Conservation (phyloP, 2,888 invertebrate genomes). For the Oxyteleia sp. region DNA sequence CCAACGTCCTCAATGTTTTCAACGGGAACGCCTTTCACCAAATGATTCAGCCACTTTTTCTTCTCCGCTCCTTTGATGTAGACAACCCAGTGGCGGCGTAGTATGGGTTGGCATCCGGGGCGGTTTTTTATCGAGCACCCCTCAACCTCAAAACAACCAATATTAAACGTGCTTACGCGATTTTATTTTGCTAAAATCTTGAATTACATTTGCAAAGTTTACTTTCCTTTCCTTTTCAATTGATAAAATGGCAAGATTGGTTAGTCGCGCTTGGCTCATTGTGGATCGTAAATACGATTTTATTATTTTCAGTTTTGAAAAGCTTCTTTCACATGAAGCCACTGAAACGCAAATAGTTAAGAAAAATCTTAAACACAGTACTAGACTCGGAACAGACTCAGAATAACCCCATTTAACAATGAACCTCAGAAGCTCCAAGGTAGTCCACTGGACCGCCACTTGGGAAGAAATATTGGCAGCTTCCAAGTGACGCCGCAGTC, state of each 20-base stretch:
- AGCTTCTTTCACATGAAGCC: not conserved
- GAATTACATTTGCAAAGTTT: slow-evolving; percentile 4
- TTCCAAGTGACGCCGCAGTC: slow-evolving; percentile 15
- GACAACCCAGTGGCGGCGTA: too few relatives aligned
- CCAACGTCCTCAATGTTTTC: too few relatives aligned
- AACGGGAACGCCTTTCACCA: too few relatives aligned
- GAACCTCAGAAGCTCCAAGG: slow-evolving; percentile 14
- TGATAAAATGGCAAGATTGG: slow-evolving; percentile 19
- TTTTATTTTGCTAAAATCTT: not conserved
- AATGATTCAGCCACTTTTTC: too few relatives aligned
- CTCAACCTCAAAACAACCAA: not conserved
- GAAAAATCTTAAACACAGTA: not conserved
- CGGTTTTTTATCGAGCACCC: slow-evolving; percentile 11
- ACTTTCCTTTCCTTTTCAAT: slow-evolving; percentile 16
- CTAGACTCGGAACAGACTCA: slow-evolving; percentile 11
- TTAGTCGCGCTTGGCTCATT: not conserved
- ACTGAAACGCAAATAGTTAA: not conserved
- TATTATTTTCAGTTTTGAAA: slow-evolving; percentile 8
- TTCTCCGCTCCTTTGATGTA: too few relatives aligned
- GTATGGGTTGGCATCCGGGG: slow-evolving; percentile 22
- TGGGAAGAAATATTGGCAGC: slow-evolving; percentile 7
- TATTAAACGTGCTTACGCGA: slow-evolving; percentile 11
- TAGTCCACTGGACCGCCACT: slow-evolving; percentile 7
- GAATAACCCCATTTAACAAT: slow-evolving; percentile 18
- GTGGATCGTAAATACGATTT: slow-evolving; percentile 16